Evolutionary conservation across 2,888 invertebrate species (phyloP).

Genomic region (Nemotelus pantherinus): DNA sequence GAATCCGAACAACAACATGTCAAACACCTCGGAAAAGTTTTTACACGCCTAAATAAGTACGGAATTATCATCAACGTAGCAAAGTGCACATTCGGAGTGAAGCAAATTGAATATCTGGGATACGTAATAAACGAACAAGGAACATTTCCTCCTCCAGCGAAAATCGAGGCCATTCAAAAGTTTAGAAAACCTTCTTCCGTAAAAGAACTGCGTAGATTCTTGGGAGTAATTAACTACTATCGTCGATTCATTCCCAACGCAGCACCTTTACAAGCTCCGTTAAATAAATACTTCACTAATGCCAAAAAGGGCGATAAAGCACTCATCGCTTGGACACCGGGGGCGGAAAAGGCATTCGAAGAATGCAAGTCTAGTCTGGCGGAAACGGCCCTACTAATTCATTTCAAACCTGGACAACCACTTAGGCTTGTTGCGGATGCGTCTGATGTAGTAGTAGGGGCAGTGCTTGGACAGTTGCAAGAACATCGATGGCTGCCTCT

Average conservation of each 20-base stretch:
- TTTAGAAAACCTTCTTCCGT: not conserved
- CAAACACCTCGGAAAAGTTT: conserved; percentile 45
- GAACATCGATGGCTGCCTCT: not conserved
- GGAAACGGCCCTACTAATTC: not conserved
- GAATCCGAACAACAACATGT: conserved; percentile 39
- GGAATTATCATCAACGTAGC: not conserved
- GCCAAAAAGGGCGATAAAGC: not conserved
- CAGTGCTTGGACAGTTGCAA: not conserved
- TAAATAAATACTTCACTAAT: not conserved
- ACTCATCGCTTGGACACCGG: not conserved
- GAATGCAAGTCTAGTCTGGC: conserved; percentile 1
- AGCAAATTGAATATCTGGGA: conserved; percentile 2
- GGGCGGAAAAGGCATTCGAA: not conserved
- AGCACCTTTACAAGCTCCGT: not conserved
- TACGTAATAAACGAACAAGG: not conserved
- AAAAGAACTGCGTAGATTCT: not conserved
- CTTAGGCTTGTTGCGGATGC: not conserved
- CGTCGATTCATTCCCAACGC: not conserved
- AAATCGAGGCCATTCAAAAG: not conserved
- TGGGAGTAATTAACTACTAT: conserved; percentile 7
- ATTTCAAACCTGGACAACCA: not conserved
- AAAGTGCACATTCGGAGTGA: not conserved
- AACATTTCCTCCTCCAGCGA: not conserved
- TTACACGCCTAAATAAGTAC: not conserved
- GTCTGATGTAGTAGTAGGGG: not conserved